These are phyloP conservation scores for Morone saxatilis DNA, from an alignment of 2,113 vertebrate species.

Conservation along the genomic window DNA sequence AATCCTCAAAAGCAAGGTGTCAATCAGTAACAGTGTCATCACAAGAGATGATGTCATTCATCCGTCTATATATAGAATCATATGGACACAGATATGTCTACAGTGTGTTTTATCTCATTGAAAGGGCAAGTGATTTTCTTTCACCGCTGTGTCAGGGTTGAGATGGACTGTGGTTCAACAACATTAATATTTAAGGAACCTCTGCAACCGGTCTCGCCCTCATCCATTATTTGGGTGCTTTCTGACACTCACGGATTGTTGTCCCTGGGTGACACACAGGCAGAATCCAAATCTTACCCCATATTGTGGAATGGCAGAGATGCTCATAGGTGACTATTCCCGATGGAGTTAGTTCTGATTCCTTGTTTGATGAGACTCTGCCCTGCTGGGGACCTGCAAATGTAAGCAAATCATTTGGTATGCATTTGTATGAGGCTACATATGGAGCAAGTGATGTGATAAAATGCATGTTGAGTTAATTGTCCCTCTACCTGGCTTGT, in stretches of 20 bases:
- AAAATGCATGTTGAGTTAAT: slow-evolving; percentile 66
- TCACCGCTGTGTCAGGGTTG: slow-evolving; percentile 68
- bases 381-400: slow-evolving; percentile 6
- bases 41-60: slow-evolving; percentile 55
- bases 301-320: slow-evolving; percentile 43
- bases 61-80: slow-evolving; percentile 53
- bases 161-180: slow-evolving; percentile 76
- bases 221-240: slow-evolving; percentile 78
- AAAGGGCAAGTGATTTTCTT: slow-evolving; percentile 74
- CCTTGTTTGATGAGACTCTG: slow-evolving; percentile 72
- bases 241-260: slow-evolving; percentile 69
- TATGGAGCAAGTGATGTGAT: slow-evolving; percentile 6
- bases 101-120: slow-evolving; percentile 74
- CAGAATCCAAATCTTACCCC: slow-evolving; percentile 57
- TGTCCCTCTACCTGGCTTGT: slow-evolving; percentile 64
- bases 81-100: slow-evolving; percentile 47
- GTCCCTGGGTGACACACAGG: slow-evolving; percentile 64
- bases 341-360: slow-evolving; percentile 29
- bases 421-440: neutral
- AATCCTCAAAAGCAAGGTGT: slow-evolving; percentile 57
- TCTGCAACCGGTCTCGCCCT: slow-evolving; percentile 61
- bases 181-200: slow-evolving; percentile 81
- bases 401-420: slow-evolving; percentile 22
- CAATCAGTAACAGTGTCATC: slow-evolving; percentile 52
- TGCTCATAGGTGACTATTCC: slow-evolving; percentile 33